Percentiles rank a stretch among this genome's conserved stretches.
Conservation (phyloP, 2,797 vertebrate genomes). For the Silurus lanzhouensis region DNA sequence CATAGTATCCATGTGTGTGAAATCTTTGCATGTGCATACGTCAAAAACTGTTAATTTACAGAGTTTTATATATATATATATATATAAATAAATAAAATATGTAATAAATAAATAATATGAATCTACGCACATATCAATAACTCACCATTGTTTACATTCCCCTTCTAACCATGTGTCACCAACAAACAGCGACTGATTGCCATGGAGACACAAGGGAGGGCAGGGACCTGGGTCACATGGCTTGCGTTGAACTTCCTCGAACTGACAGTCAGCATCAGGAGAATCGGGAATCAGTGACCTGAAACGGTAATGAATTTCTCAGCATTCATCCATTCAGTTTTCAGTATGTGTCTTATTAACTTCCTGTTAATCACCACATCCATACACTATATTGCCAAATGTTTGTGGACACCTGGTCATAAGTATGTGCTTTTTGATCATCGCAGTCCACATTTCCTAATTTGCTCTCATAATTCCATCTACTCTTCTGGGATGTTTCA, state of each 20-base stretch:
- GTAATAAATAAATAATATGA: not conserved
- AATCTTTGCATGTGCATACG: not conserved
- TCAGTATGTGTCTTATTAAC: not conserved
- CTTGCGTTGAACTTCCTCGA: constrained; percentile 82
- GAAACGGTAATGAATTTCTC: constrained; percentile 10
- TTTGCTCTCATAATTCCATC: too few relatives aligned
- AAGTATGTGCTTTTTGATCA: too few relatives aligned
- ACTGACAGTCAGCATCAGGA: constrained; percentile 70
- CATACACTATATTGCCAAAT: too few relatives aligned
- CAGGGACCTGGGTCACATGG: constrained; percentile 76
- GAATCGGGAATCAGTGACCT: constrained; percentile 79
- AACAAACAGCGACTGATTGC: constrained; percentile 66
- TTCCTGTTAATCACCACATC: not conserved
- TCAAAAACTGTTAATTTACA: not conserved
- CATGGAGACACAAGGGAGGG: constrained; percentile 79
- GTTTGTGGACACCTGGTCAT: too few relatives aligned
- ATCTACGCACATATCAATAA: not conserved
- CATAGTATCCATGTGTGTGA: not conserved
- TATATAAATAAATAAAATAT: not conserved
- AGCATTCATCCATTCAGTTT: not conserved
- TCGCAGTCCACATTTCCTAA: too few relatives aligned
- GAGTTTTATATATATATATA: not conserved
- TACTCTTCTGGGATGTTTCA: too few relatives aligned
- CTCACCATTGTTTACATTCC: constrained; percentile 87
- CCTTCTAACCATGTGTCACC: constrained; percentile 85